These are phyloP conservation scores for Apoda limacodes DNA, from an alignment of 2,888 invertebrate genomes.

Conservation along the genomic window DNA sequence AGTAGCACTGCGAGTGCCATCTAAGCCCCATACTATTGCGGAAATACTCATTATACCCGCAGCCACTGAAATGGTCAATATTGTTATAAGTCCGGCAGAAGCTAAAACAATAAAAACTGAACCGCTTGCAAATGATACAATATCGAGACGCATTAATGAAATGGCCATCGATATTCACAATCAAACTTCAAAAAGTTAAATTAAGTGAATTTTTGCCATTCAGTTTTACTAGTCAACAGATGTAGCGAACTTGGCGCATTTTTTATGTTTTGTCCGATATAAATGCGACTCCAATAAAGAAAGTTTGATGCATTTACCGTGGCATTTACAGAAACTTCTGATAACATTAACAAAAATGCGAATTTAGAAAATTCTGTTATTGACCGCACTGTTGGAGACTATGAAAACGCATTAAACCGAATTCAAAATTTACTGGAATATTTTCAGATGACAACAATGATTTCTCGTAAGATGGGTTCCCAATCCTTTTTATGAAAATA, in stretches of 20 bases:
- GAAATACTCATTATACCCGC: constrained; percentile 4
- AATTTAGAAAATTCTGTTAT: too few species aligned
- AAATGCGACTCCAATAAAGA: constrained; percentile 7
- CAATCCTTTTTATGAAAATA: constrained; percentile 1
- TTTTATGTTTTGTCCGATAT: constrained; percentile 7
- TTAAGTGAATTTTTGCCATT: constrained; percentile 7
- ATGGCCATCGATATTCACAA: constrained; percentile 6
- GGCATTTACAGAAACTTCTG: too few species aligned
- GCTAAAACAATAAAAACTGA: constrained; percentile 5
- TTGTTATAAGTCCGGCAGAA: constrained; percentile 5
- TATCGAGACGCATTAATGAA: constrained; percentile 8
- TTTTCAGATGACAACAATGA: constrained; percentile 4
- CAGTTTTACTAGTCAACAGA: constrained; percentile 5
- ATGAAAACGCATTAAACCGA: neutral
- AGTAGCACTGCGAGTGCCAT: constrained; percentile 1
- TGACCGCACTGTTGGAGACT: too few species aligned
- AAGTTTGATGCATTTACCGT: too few species aligned
- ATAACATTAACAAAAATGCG: too few species aligned
- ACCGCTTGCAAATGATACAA: constrained; percentile 6
- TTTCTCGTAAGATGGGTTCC: constrained; percentile 3
- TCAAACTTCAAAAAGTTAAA: constrained; percentile 3
- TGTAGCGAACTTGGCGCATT: constrained; percentile 3
- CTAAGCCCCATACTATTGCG: too few species aligned
- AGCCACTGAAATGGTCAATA: constrained; percentile 6
- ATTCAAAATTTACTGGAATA: neutral